phyloP scores from a whole-genome alignment of 2,113 vertebrate genomes.

The Lagopus muta region DNA sequence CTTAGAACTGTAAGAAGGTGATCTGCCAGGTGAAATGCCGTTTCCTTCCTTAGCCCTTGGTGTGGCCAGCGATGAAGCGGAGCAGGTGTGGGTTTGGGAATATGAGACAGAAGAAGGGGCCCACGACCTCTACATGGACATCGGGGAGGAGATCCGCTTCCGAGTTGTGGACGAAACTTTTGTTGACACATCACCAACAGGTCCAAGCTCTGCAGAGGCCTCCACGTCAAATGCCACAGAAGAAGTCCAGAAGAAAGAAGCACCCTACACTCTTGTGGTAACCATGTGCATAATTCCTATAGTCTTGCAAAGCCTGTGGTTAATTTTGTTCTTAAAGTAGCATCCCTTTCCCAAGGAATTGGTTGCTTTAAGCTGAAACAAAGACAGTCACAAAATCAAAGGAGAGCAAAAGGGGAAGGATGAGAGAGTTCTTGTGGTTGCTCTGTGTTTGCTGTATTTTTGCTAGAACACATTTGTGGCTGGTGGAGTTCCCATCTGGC shows the following conservation, averaged over 20 bases:
- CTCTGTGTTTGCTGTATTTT: not conserved
- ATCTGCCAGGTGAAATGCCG: not conserved
- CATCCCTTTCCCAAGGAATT: not conserved
- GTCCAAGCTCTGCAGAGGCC: conserved; percentile 81
- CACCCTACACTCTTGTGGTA: conserved; percentile 94
- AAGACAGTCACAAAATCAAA: not conserved
- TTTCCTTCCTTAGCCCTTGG: conserved; percentile 75
- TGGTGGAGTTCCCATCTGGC: not conserved
- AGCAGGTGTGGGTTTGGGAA: conserved; percentile 99
- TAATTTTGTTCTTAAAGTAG: not conserved
- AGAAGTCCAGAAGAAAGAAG: conserved; percentile 87
- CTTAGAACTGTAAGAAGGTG: not conserved
- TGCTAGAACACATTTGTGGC: not conserved
- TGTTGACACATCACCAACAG: conserved; percentile 92
- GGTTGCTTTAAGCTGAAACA: not conserved
- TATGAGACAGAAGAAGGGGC: conserved; percentile 97
- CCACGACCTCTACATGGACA: conserved; percentile 98
- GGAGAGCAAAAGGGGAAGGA: not conserved
- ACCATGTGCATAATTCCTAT: not conserved
- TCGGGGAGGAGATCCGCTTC: conserved; percentile 95
- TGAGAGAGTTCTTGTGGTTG: not conserved
- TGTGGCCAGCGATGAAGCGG: conserved; percentile 87
- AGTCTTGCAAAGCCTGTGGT: not conserved
- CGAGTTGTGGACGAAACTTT: conserved; percentile 93
- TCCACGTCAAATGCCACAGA: conserved; percentile 75